Base-by-base conservation (phyloP, 2,888 invertebrate species). In the Drosophila multiciliata region DNA sequence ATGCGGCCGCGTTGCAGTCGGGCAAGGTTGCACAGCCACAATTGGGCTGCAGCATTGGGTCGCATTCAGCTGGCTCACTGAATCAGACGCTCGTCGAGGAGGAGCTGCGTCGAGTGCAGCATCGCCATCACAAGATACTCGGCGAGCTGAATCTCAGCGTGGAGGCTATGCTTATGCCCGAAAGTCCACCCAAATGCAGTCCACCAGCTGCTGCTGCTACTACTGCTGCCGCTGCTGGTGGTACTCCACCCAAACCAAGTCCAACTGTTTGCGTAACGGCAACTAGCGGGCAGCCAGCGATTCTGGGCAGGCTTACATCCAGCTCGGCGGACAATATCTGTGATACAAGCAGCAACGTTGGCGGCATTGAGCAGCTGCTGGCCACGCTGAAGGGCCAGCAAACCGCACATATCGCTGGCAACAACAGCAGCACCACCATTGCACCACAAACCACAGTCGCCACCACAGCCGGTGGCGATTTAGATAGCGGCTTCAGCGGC, bases 141-240 rank as follows among this genome's bases (percentile, higher is more conserved):
- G 97, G 97, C 52, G 97, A 98, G 93, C 94, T 98, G 70, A 97
- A 97, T 94, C 94, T 98, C 72, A 96, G 97, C 83, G 96, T 97
- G 52, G 97, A 98, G 93, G 97, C 97, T 53, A 97, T 98, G 97
- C 93, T 98, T 79, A 98, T 97, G 97, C 97, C 97, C 23, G 95
- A 96, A 89, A 95, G 95, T 80, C 93, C 93, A 74, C 93, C 93
- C 78, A 93, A 91, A 68, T 92, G 92, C 76, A 93, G 93, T 84
- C 94, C 94, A 32, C 93, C 94, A 17, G 93, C 94, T 70, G 93
- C 93, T 53, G 80, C 74, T 11, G 48, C 29, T 11, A 42, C 48
- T 2, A 48, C 45, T 8, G 50, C 45, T 6, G 29, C 40, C 2
- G 35, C 64, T 15, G 57, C 35, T 7, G 42, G 49, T 32, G 60